A percentile compares a stretch with the other conserved stretches of the same genome.
Conservation (phyloP, 2,888 invertebrate species). For the Antheraea yamamai region DNA sequence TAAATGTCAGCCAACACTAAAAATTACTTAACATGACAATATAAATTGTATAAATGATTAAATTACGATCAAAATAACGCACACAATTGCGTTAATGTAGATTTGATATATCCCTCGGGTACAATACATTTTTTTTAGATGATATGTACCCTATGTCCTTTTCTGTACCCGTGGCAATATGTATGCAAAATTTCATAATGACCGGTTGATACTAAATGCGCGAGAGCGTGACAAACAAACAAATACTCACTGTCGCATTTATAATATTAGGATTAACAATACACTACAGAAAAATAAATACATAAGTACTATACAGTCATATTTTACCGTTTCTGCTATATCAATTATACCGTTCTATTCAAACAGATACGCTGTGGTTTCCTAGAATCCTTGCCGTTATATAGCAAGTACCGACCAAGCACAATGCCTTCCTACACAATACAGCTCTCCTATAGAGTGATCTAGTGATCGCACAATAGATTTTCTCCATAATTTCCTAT, state of each 20-base stretch:
- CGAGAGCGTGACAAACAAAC: too few relatives aligned
- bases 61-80: neutral
- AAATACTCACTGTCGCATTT: too few relatives aligned
- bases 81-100: too few relatives aligned
- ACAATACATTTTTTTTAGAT: too few relatives aligned
- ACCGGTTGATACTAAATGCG: too few relatives aligned
- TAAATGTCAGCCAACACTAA: neutral
- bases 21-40: neutral
- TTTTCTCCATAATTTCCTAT: constrained; percentile 8
- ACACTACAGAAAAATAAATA: too few relatives aligned
- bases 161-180: too few relatives aligned
- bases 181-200: too few relatives aligned
- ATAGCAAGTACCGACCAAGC: neutral
- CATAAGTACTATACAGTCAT: too few relatives aligned
- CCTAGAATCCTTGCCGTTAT: neutral
- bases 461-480: constrained; percentile 12
- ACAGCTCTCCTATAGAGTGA: constrained; percentile 12
- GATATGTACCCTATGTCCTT: too few relatives aligned
- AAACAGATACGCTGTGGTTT: neutral
- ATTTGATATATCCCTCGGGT: too few relatives aligned
- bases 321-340: neutral
- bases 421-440: constrained; percentile 10
- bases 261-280: too few relatives aligned
- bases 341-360: neutral
- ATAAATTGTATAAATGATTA: neutral